Percentiles rank a stretch among this genome's conserved stretches.
Evolutionary conservation across 2,113 vertebrate species (phyloP).

Genomic region (Corydoras maculifer): DNA sequence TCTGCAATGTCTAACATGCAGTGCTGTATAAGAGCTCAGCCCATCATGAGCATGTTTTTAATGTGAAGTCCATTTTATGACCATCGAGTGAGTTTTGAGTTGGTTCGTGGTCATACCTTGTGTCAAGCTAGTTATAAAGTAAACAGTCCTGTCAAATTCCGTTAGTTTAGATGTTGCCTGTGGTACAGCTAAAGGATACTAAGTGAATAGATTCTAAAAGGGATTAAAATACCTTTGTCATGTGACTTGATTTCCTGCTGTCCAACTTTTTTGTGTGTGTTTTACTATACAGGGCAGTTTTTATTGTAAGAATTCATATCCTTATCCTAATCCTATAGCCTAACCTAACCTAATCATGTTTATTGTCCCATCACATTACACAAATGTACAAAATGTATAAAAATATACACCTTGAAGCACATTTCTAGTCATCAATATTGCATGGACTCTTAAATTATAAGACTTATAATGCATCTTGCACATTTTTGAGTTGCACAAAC

Average conservation of each 20-base stretch:
- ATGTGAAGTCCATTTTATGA: neutral
- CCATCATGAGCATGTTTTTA: neutral
- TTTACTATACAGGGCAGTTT: too few species aligned
- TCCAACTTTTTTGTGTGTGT: slow-evolving; percentile 29
- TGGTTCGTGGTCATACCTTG: neutral
- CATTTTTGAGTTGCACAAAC: too few species aligned
- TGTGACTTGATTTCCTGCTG: slow-evolving; percentile 39
- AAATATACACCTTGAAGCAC: too few species aligned
- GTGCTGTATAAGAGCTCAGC: neutral
- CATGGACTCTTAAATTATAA: too few species aligned
- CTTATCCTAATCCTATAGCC: too few species aligned
- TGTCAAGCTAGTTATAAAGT: neutral
- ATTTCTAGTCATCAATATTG: too few species aligned
- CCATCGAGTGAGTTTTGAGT: neutral
- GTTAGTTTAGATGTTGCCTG: neutral
- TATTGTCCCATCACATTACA: too few species aligned
- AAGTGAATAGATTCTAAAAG: slow-evolving; percentile 24
- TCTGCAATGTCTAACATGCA: neutral
- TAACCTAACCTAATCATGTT: too few species aligned
- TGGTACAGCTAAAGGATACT: slow-evolving; percentile 16
- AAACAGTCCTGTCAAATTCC: slow-evolving; percentile 12
- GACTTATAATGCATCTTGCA: too few species aligned
- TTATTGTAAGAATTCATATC: too few species aligned
- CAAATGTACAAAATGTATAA: too few species aligned
- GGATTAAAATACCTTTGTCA: slow-evolving; percentile 45